These are phyloP conservation scores for Hyposmocoma kahamanoa DNA, from an alignment of 1,140 invertebrate genomes.

Conservation along the genomic window DNA sequence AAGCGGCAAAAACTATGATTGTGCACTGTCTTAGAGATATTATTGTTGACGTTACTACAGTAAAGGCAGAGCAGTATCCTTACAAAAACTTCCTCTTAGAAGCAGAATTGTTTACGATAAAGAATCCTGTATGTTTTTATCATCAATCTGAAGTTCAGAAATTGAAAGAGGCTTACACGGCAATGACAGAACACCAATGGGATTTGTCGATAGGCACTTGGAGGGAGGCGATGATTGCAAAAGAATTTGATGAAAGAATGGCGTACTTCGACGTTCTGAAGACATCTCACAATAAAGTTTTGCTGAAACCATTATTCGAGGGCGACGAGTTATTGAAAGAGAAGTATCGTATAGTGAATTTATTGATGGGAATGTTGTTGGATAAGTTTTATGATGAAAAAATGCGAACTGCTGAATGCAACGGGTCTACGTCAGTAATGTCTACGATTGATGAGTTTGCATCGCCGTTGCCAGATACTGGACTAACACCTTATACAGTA, in stretches of 20 bases:
- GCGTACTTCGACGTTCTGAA: slow-evolving; percentile 43
- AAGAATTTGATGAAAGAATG: slow-evolving; percentile 57
- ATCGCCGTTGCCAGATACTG: not conserved
- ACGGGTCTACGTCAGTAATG: not conserved
- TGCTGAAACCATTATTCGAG: slow-evolving; percentile 53
- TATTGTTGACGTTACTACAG: slow-evolving; percentile 26
- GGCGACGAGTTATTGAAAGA: slow-evolving; percentile 31
- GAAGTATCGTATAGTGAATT: slow-evolving; percentile 39
- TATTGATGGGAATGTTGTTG: slow-evolving; percentile 37
- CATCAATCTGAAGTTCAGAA: slow-evolving; percentile 55
- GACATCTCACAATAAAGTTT: slow-evolving; percentile 35
- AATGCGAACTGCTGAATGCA: slow-evolving; percentile 21
- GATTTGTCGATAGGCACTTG: slow-evolving; percentile 49
- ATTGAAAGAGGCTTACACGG: slow-evolving; percentile 43
- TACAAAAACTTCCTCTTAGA: slow-evolving; percentile 52
- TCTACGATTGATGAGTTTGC: too few species aligned
- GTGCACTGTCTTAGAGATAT: slow-evolving; percentile 25
- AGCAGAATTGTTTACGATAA: slow-evolving; percentile 52
- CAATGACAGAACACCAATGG: slow-evolving; percentile 46
- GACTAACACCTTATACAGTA: slow-evolving; percentile 7
- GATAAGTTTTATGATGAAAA: slow-evolving; percentile 41
- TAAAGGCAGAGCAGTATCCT: slow-evolving; percentile 39
- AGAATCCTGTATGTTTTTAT: slow-evolving; percentile 59
- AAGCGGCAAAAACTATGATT: slow-evolving; percentile 29
- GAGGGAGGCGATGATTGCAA: slow-evolving; percentile 46